These are phyloP conservation scores for Tachina grossa DNA, from an alignment of 2,888 invertebrate species.

Conservation along the genomic window DNA sequence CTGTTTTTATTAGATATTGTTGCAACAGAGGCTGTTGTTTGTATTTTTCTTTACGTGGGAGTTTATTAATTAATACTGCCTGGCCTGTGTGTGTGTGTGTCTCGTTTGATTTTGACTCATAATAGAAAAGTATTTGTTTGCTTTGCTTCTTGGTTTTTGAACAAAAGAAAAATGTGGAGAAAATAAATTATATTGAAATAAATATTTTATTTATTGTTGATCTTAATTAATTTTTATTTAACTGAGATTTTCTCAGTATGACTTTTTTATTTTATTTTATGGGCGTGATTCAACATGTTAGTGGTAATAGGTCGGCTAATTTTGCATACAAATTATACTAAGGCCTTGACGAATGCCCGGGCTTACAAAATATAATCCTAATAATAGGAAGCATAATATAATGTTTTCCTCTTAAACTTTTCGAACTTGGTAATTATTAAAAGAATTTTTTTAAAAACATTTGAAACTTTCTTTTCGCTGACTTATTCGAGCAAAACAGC, in stretches of 20 bases:
- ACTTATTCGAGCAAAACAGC: too few relatives aligned
- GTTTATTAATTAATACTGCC: slow-evolving; percentile 64
- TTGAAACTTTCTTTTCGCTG: too few relatives aligned
- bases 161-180: slow-evolving; percentile 46
- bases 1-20: slow-evolving; percentile 27
- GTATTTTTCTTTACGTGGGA: slow-evolving; percentile 62
- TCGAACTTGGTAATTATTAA: too few relatives aligned
- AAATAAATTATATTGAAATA: slow-evolving; percentile 63
- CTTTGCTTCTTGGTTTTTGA: slow-evolving; percentile 10
- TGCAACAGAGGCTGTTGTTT: slow-evolving; percentile 40
- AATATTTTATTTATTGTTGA: slow-evolving; percentile 60
- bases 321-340: too few relatives aligned
- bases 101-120: slow-evolving; percentile 57
- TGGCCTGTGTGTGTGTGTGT: slow-evolving; percentile 18
- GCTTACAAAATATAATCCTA: too few relatives aligned
- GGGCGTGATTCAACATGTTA: slow-evolving; percentile 7
- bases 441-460: too few relatives aligned
- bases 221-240: slow-evolving; percentile 51
- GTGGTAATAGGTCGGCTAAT: not conserved
- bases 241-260: slow-evolving; percentile 49
- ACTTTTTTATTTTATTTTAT: slow-evolving; percentile 20
- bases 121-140: slow-evolving; percentile 9
- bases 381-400: too few relatives aligned
- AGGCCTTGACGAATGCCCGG: too few relatives aligned
- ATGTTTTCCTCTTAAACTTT: too few relatives aligned